Evolutionary conservation across 64 coral and sea anemone genomes (phyloP), one percentile per base, ranked within the genome.

Genomic region (Stichodactyla mertensii): DNA sequence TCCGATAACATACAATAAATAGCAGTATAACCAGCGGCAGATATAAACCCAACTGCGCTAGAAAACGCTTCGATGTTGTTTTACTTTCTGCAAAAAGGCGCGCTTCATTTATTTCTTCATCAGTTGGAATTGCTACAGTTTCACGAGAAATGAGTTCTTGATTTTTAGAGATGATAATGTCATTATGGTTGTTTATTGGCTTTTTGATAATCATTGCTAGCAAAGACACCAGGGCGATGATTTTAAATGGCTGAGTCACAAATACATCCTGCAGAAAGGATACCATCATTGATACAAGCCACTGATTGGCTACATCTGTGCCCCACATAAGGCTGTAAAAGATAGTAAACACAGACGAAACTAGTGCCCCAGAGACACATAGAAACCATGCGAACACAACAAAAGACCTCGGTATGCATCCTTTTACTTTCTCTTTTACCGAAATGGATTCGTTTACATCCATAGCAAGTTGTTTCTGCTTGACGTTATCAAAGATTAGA

Each of bases 1-100:
- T 95, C 53, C 94, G 87, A 81, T 95, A 95, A 64, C 90, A 92
- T 36, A 95, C 90, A 52, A 95, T 55, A 1, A 92, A 86, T 23
- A 95, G 57, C 7, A 95, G 67, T 2, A 92, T 11, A 13, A 83
- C 64, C 64, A 92, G 87, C 16, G 87, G 6, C 24, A 95, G 27
- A 57, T 92, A 95, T 2, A 87, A 64, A 7, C 27, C 80, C 5
- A 95, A 82, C 52, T 95, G 90, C 20, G 23, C 15, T 57, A 91
- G 64, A 55, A 79, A 61, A 15, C 74, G 82, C 78, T 81, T 81
- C 7, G 53, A 53, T 1, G 78, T 19, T 55, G 78, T 55, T 81
- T 16, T 81, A 53, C 16, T 55, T 52, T 19, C 78, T 81, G 36
- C 78, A 53, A 81, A 55, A 81, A 20, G 15, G 54, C 78, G 78